Base-by-base conservation (phyloP, 2,888 invertebrate species). In the Lucinisca nassula region DNA sequence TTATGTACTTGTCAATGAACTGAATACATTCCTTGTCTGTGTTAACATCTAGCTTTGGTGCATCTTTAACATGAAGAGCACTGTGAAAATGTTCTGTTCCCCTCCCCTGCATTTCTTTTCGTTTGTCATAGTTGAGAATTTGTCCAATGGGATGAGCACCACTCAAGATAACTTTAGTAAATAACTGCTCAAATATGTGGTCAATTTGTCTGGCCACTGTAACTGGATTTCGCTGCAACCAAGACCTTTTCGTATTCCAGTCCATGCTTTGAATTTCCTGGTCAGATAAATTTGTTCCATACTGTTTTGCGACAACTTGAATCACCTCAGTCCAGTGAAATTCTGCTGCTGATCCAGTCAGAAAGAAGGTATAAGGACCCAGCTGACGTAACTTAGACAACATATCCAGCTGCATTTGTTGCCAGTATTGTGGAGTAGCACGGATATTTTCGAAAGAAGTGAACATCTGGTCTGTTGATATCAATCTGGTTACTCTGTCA, bases 321-420 rank as follows among this genome's bases (percentile, higher is more conserved):
- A 91, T 90, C 14, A 91, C 67, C 77, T 88, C 87, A 30, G 89
- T 77, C 89, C 88, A 91, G 32, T 86, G 84, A 51, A 90, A 91
- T 49, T 91, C 89, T 21, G 91, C 89, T 21, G 83, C 87, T 67
- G 87, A 88, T 30, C 75, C 85, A 30, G 88, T 79, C 14, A 91
- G 38, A 49, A 88, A 91, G 37, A 91, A 91, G 40, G 88, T 90
- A 67, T 91, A 90, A 38, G 89, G 83, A n/a, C 88, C 89, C 37
- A 85, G 72, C 75, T 90, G 91, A 58, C 88, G 32, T 1, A 91
- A 49, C 81, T 89, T 91, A 38, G 85, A 87, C 37, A 90, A 74
- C 85, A 85, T 85, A 49, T 90, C 88, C 45, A 81, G 73, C 35
- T 88, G 85, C 86, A 89, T 86, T 77, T 84, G 73, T 24, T 89